phyloP scores from a whole-genome alignment of 2,888 invertebrate genomes.

The Campoplex capitator region DNA sequence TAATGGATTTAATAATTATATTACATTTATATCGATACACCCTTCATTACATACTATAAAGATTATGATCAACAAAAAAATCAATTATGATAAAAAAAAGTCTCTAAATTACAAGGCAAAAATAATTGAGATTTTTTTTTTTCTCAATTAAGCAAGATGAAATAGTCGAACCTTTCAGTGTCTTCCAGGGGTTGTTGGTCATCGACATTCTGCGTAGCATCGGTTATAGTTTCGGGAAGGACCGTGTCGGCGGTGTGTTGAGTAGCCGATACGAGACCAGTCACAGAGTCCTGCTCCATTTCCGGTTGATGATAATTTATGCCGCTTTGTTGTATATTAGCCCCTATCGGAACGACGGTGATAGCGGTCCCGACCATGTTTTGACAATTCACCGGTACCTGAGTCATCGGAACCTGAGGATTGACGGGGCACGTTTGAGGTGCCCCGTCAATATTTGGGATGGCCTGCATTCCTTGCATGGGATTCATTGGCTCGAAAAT shows the following conservation, averaged over 20 bases:
- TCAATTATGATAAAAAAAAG: background rate
- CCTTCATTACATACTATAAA: too few relatives aligned
- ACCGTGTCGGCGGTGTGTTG: constrained; percentile 79
- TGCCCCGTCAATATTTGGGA: constrained; percentile 80
- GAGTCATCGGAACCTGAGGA: constrained; percentile 76
- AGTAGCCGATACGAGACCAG: constrained; percentile 78
- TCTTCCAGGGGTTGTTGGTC: constrained; percentile 84
- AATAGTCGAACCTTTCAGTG: constrained; percentile 84
- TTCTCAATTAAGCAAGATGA: background rate
- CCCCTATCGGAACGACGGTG: constrained; percentile 69
- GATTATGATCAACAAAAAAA: too few relatives aligned
- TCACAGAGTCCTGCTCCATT: constrained; percentile 76
- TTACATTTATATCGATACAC: too few relatives aligned
- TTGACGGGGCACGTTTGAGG: constrained; percentile 85
- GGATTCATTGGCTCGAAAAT: constrained; percentile 80
- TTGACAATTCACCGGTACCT: constrained; percentile 78
- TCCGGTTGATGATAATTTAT: constrained; percentile 74
- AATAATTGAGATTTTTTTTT: too few relatives aligned
- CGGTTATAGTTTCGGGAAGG: constrained; percentile 83
- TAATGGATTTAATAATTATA: too few relatives aligned
- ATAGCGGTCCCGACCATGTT: constrained; percentile 74
- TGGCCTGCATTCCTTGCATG: constrained; percentile 81
- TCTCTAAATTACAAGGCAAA: background rate
- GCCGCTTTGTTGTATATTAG: constrained; percentile 63
- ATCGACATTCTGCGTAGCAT: constrained; percentile 83